Base-by-base conservation (phyloP, 2,113 vertebrate species). In the Columba janthina region DNA sequence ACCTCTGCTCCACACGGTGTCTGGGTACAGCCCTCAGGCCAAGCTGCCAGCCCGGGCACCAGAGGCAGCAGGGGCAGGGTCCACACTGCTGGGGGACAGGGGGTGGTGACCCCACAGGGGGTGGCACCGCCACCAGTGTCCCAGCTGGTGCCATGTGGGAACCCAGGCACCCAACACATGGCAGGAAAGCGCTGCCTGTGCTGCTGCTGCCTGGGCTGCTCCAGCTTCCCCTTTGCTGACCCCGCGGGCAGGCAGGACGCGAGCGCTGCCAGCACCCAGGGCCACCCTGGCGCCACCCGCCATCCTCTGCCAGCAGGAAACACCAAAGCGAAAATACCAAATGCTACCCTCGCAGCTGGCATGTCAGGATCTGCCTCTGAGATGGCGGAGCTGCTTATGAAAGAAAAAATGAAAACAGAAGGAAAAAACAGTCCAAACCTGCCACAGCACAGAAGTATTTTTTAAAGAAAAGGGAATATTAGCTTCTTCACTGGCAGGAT, bases 331-430 rank as follows among this genome's bases (percentile, higher is more conserved):
- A 46, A 64, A 36, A 40, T 8, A 19, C 19, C 14, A 4, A 12
- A 11, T 10, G 65, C 34, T 2, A 7, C 22, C 56, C 16, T 53
- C 5, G 0, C 7, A 1, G 11, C 0, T 38, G 20, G 36, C 34
- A 4, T 1, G 6, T 22, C 29, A 3, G 78, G 65, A 78, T 74
- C 32, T 66, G 89, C 70, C 82, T 38, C 40, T 7, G 40, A 61
- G 32, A 12, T 17, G 84, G 42, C 60, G 34, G 32, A 65, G 77
- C 42, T 54, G 31, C 21, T 64, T 7, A 3, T 10, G 10, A 3
- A 22, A 1, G 4, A 26, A 46, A 8, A 0, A 15, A 22, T 11
- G 28, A 76, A 20, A 1, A 4, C 10, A 32, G 4, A 7, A 9
- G 25, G 31, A 14, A 21, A 54, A 46, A 6, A 0, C 12, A 77